Percentiles rank a stretch among this genome's conserved stretches.
These are phyloP conservation scores for Amphipoea lucens DNA, from an alignment of 2,888 invertebrate genomes.

Conservation along the genomic window DNA sequence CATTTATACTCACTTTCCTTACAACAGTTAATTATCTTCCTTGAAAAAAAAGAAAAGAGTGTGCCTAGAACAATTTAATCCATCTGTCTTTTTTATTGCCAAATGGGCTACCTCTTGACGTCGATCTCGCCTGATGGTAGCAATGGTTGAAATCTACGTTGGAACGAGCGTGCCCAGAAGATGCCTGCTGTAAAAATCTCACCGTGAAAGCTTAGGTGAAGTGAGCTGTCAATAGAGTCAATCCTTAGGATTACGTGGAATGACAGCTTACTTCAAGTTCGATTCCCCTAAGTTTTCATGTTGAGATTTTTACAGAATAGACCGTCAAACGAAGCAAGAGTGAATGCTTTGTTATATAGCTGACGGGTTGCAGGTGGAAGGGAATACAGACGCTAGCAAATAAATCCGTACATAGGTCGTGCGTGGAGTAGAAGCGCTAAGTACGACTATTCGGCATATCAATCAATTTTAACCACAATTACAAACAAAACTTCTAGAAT, in stretches of 20 bases:
- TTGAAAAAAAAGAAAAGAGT: neutral
- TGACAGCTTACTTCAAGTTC: neutral
- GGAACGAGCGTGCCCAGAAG: neutral
- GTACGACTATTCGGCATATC: neutral
- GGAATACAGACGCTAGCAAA: neutral
- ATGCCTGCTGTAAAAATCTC: neutral
- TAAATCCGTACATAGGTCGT: neutral
- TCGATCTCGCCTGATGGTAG: neutral
- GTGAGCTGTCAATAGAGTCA: too few species aligned
- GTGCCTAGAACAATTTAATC: neutral
- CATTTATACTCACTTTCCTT: neutral
- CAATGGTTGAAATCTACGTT: neutral
- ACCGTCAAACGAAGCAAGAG: neutral
- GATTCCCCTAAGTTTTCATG: neutral
- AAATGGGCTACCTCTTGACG: neutral
- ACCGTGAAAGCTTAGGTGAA: too few species aligned
- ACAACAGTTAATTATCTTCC: neutral
- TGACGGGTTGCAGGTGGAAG: too few species aligned
- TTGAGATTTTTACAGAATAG: neutral
- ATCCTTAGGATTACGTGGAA: neutral
- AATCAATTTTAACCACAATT: slow-evolving; percentile 6
- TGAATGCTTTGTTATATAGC: neutral
- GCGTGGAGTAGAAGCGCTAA: neutral
- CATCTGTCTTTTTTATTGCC: neutral
- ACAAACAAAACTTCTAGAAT: slow-evolving; percentile 8